Base-by-base conservation (phyloP, 2,888 invertebrate species). In the Lathronympha strigana region DNA sequence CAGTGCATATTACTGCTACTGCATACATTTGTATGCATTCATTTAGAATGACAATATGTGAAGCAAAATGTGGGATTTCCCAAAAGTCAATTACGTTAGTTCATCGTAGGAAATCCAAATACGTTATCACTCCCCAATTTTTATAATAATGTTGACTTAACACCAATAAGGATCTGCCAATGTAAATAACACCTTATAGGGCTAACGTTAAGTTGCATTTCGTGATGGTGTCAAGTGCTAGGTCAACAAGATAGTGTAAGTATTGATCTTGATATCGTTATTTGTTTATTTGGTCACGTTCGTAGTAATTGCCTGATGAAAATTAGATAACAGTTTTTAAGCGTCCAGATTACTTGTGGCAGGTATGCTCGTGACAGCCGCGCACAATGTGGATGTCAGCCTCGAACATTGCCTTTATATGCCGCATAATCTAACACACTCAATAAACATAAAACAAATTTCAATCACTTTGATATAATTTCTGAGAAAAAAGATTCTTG, bases 221-320 rank as follows among this genome's bases (percentile, higher is more conserved):
- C 21, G n/a, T 9, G 13, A 43, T 31, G 28, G 2, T 3, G 15
- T 25, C 38, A 55, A 50, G 28, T 31, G 21, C 23, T 57, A 23
- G 63, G 55, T 55, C 55, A 55, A 63, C 38, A 55, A 54, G 62
- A 63, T 63, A 63, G 40, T 1, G 19, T 15, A n/a, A 38, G 28
- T 57, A 57, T 63, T 15, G 55, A 55, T 55, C 28, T 55, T 45
- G 62, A 62, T 62, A 62, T 47, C 31, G 4, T 57, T 57, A 40
- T 63, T 49, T 63, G 55, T 40, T 57, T 49, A 40, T 49, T 47
- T 53, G 21, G 31, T 50, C 55, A 57, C 47, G 49, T 55, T 49
- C 19, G 45, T 28, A 38, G 49, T 45, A 45, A 13, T 23, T 45
- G 23, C 4, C 23, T 13, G 45, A n/a, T n/a, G n/a, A n/a, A 21